Conservation (phyloP, 2,888 invertebrate species). For the Neuroscelio doddi region DNA sequence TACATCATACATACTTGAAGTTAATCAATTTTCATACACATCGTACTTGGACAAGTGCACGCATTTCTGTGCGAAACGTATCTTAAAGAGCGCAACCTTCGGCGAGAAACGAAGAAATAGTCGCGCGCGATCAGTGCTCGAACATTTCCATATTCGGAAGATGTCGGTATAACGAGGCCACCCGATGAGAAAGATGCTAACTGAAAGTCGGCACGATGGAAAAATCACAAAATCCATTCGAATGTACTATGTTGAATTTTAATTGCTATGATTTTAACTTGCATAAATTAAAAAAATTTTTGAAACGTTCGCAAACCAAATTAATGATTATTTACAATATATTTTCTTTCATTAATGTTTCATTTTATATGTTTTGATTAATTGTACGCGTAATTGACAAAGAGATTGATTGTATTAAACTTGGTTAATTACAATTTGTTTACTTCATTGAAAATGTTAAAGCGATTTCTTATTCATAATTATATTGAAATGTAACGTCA, state of each 20-base stretch:
- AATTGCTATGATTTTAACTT: not conserved
- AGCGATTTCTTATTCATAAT: no score
- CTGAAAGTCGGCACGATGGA: conserved; percentile 38
- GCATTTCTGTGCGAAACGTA: conserved; percentile 16
- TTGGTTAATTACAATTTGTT: no score
- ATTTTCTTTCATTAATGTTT: no score
- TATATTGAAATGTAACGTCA: no score
- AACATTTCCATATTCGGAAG: conserved; percentile 46
- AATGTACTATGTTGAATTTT: not conserved
- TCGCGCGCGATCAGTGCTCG: conserved; percentile 37
- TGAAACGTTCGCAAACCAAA: no score
- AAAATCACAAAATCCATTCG: conserved; percentile 2
- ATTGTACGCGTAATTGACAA: no score
- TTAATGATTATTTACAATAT: no score
- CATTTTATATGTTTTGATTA: no score
- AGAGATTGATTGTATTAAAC: no score
- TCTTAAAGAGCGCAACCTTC: conserved; percentile 33
- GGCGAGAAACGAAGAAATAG: conserved; percentile 42
- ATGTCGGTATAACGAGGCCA: conserved; percentile 45
- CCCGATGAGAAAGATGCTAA: conserved; percentile 32
- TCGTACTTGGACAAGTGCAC: conserved; percentile 5
- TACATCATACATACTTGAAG: no score
- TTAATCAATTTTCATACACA: not conserved
- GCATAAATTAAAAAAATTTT: no score
- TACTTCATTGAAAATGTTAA: no score